Conservation (phyloP, 2,113 vertebrate species). For the Eolophus roseicapilla region DNA sequence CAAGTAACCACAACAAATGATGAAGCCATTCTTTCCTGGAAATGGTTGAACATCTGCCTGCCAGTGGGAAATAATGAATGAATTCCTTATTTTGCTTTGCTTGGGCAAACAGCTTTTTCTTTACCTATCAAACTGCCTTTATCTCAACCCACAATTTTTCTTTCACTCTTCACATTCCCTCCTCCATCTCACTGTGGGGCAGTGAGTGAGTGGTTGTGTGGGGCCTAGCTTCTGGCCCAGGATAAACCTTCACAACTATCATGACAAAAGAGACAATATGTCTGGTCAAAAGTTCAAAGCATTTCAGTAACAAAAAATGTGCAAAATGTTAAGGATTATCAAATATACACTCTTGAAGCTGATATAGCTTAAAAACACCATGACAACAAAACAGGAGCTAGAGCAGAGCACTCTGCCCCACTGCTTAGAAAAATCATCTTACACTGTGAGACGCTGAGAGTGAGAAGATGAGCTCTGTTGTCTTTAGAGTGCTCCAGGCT, state of each 20-base stretch:
- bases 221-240: not conserved
- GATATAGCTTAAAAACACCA: not conserved
- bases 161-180: not conserved
- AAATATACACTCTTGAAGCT: not conserved
- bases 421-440: not conserved
- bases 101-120: fast-evolving
- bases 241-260: not conserved
- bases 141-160: not conserved
- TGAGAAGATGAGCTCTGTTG: not conserved
- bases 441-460: not conserved
- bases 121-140: not conserved
- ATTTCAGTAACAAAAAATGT: not conserved
- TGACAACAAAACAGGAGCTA: not conserved
- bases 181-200: fast-evolving
- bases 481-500: not conserved
- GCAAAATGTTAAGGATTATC: not conserved
- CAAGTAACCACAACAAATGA: not conserved
- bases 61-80: not conserved
- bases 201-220: not conserved
- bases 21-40: not conserved
- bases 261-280: not conserved
- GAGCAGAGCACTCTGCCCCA: not conserved
- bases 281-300: not conserved
- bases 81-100: not conserved
- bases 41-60: not conserved